Evolutionary conservation across 2,113 vertebrate species (phyloP).

Genomic region (Clarias macrocephalus): DNA sequence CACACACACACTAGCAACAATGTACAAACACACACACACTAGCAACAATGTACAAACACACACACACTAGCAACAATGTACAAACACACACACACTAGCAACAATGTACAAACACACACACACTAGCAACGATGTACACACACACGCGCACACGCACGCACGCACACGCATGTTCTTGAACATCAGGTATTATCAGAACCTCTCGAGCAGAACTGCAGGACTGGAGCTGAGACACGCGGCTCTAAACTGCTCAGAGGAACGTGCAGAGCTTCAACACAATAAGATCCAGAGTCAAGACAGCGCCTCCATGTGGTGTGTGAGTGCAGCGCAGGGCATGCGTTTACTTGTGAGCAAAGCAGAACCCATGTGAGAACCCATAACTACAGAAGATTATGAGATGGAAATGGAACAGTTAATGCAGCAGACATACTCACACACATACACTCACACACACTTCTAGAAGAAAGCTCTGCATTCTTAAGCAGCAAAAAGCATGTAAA

Average conservation of each 20-base stretch:
- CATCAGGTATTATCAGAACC: neutral
- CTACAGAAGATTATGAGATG: neutral
- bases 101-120: too few species aligned
- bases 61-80: too few species aligned
- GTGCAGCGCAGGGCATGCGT: neutral
- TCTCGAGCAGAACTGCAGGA: neutral
- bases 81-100: too few species aligned
- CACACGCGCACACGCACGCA: too few species aligned
- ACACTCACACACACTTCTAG: neutral
- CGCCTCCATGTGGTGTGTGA: neutral
- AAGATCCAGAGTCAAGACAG: neutral
- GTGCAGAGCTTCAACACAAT: neutral
- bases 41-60: too few species aligned
- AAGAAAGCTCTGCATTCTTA: neutral
- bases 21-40: too few species aligned
- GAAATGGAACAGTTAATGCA: neutral
- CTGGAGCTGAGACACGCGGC: constrained; percentile 1
- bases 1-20: too few species aligned
- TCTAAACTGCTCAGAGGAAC: neutral
- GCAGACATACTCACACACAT: constrained; percentile 23
- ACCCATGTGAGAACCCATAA: neutral
- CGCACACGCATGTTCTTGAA: neutral
- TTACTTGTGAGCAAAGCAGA: neutral
- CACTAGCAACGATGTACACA: too few species aligned
- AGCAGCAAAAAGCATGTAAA: neutral